Conservation (phyloP, 2,888 invertebrate species). For the Diaperis boleti region DNA sequence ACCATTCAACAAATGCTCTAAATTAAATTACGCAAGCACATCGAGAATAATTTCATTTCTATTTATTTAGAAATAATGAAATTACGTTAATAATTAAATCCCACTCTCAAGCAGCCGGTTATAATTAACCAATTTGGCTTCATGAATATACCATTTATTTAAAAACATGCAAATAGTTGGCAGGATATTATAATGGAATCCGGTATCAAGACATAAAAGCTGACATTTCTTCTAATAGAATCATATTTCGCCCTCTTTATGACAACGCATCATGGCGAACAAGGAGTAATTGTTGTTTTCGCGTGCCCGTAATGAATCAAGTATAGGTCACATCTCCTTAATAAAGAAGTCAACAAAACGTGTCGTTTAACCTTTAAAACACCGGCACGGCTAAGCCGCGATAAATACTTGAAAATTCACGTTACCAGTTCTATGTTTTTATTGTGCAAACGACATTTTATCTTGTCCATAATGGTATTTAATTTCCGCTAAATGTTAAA, state of each 20-base stretch:
- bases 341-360: slow-evolving; percentile 18
- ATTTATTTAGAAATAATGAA: slow-evolving; percentile 22
- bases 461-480: slow-evolving; percentile 6
- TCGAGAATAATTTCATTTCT: slow-evolving; percentile 17
- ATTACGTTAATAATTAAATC: slow-evolving; percentile 21
- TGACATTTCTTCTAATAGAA: slow-evolving; percentile 26
- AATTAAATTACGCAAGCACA: slow-evolving; percentile 23
- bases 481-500: slow-evolving; percentile 20
- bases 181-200: slow-evolving; percentile 12
- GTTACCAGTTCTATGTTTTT: slow-evolving; percentile 10
- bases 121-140: slow-evolving; percentile 27
- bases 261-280: slow-evolving; percentile 10
- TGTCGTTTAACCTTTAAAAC: slow-evolving; percentile 11
- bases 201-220: slow-evolving; percentile 22
- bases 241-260: slow-evolving; percentile 24
- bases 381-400: not conserved
- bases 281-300: slow-evolving; percentile 26
- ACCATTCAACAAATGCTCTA: slow-evolving; percentile 5
- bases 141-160: slow-evolving; percentile 21
- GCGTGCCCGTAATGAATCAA: slow-evolving; percentile 13
- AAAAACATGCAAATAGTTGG: slow-evolving; percentile 24
- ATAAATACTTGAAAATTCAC: slow-evolving; percentile 4
- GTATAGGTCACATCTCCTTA: slow-evolving; percentile 13
- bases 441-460: not conserved
- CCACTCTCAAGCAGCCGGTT: slow-evolving; percentile 5